Percentiles rank a stretch among this genome's conserved stretches.
These are phyloP conservation scores for Pollicipes pollicipes DNA, from an alignment of 1,140 invertebrate genomes.

Conservation along the genomic window DNA sequence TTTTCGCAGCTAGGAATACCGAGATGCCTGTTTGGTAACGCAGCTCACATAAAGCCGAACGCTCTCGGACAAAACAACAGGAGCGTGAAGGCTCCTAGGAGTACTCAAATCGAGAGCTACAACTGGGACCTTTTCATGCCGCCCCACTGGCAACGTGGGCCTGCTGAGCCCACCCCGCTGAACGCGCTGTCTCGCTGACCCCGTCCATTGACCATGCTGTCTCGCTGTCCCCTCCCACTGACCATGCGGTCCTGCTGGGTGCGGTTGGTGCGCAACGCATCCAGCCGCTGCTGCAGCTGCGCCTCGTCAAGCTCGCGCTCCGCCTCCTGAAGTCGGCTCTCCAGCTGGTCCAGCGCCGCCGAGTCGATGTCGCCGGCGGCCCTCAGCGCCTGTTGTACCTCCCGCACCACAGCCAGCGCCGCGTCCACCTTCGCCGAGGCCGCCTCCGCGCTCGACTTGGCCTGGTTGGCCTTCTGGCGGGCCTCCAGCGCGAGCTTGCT, in stretches of 20 bases:
- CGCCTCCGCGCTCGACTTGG: slow-evolving; percentile 57
- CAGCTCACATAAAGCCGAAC: no score
- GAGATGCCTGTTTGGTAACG: no score
- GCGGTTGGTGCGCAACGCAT: slow-evolving; percentile 42
- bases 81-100: no score
- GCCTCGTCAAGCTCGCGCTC: slow-evolving; percentile 51
- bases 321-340: slow-evolving; percentile 48
- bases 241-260: slow-evolving; percentile 32
- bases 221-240: slow-evolving; percentile 6
- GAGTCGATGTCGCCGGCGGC: slow-evolving; percentile 33
- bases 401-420: slow-evolving; percentile 53
- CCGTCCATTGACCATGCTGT: no score
- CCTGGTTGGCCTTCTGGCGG: slow-evolving; percentile 60
- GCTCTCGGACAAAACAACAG: no score
- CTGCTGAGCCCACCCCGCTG: no score
- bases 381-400: slow-evolving; percentile 44
- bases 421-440: slow-evolving; percentile 61
- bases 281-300: slow-evolving; percentile 55
- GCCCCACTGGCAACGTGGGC: no score
- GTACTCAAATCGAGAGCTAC: no score
- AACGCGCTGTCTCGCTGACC: no score
- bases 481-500: slow-evolving; percentile 52
- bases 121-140: no score
- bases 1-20: no score
- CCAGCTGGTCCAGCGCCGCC: slow-evolving; percentile 46